These are phyloP conservation scores for Agonopterix arenella DNA, from an alignment of 2,888 invertebrate species.

Conservation along the genomic window DNA sequence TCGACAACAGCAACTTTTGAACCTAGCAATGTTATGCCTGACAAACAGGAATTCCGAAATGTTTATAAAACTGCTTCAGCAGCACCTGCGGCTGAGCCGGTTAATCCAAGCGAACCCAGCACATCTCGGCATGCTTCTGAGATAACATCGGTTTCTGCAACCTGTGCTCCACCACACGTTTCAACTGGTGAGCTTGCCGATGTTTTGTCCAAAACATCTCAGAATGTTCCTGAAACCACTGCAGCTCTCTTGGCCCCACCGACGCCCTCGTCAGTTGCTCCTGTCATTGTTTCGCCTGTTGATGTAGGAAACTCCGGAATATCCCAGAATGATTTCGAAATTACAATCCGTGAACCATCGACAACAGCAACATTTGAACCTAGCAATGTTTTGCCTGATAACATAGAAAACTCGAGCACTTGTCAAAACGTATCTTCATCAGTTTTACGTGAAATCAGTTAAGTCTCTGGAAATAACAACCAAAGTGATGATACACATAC, in stretches of 20 bases:
- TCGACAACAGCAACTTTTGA: too few species aligned
- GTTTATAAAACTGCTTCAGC: neutral
- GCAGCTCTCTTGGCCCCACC: too few species aligned
- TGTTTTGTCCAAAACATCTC: neutral
- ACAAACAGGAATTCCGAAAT: slow-evolving; percentile 11
- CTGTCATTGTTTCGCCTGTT: too few species aligned
- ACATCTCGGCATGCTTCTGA: too few species aligned
- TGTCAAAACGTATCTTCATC: too few species aligned
- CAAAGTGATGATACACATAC: neutral
- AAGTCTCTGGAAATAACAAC: neutral
- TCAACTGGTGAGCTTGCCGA: neutral
- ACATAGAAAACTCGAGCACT: neutral
- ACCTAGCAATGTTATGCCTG: too few species aligned
- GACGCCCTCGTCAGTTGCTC: too few species aligned
- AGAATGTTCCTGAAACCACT: neutral
- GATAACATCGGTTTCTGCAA: too few species aligned
- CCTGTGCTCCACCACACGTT: neutral
- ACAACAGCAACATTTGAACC: neutral
- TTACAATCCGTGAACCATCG: too few species aligned
- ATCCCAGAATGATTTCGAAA: too few species aligned
- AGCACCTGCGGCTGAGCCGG: neutral
- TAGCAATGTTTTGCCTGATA: neutral
- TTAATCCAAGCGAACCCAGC: neutral
- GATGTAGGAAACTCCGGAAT: too few species aligned
- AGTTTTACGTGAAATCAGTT: neutral